A percentile compares a stretch with the other conserved stretches of the same genome.
These are phyloP conservation scores for Chymomyza caudatula DNA, from an alignment of 2,888 invertebrate genomes.

Conservation along the genomic window DNA sequence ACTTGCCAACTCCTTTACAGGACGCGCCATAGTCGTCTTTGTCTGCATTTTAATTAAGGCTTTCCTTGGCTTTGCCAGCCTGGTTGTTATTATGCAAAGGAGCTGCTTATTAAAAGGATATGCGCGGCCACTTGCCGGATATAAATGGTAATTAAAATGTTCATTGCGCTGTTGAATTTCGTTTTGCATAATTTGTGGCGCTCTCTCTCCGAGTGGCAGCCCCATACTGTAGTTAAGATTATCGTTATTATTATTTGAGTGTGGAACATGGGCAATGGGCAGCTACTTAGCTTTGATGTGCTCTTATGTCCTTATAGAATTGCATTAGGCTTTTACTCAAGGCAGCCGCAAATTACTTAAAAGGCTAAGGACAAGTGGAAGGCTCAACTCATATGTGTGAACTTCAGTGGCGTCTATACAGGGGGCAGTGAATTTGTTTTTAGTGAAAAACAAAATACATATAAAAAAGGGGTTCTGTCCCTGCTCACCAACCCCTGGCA, in stretches of 20 bases:
- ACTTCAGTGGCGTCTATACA: no score
- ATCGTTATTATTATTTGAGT: neutral
- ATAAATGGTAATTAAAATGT: conserved; percentile 63
- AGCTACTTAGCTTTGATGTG: conserved; percentile 32
- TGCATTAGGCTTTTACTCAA: conserved; percentile 40
- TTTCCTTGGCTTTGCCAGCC: conserved; percentile 41
- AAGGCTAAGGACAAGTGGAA: conserved; percentile 39
- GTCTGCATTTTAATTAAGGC: conserved; percentile 71
- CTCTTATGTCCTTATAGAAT: conserved; percentile 23
- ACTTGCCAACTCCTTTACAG: conserved; percentile 11
- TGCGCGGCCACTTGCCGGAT: conserved; percentile 48
- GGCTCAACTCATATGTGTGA: conserved; percentile 18
- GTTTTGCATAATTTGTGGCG: conserved; percentile 61
- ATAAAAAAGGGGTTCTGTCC: no score
- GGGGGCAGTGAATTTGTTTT: no score
- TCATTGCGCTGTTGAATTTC: conserved; percentile 58
- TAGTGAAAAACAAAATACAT: no score
- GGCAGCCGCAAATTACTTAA: conserved; percentile 56
- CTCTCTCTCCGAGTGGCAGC: neutral
- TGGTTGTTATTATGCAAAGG: conserved; percentile 56
- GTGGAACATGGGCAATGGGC: neutral
- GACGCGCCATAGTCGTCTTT: conserved; percentile 31
- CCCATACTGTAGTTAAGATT: neutral
- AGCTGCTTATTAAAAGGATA: conserved; percentile 27
- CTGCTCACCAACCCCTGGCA: no score